Conservation (phyloP, 2,888 invertebrate species). For the Netelia virgata region DNA sequence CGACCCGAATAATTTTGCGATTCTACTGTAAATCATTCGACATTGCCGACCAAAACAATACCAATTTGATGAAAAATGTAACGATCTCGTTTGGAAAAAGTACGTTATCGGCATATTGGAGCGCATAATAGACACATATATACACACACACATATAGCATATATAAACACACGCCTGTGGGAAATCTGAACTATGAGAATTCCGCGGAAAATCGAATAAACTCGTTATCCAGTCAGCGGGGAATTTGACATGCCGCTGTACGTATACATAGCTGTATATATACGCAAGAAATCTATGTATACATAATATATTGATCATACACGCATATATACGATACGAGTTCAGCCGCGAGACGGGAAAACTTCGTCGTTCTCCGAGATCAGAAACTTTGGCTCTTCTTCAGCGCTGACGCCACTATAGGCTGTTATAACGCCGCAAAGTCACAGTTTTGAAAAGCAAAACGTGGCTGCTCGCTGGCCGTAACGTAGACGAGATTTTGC, state of each 20-base stretch:
- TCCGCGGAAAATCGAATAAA: constrained; percentile 32
- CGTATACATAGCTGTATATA: not conserved
- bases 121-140: not conserved
- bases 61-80: no score
- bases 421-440: not conserved
- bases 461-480: constrained; percentile 13
- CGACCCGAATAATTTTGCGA: no score
- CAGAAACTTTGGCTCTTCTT: constrained; percentile 59
- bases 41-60: no score
- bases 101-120: not conserved
- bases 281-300: constrained; percentile 16
- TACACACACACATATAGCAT: not conserved
- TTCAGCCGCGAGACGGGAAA: constrained; percentile 45
- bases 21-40: no score
- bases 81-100: not conserved
- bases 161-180: not conserved
- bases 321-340: not conserved
- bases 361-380: constrained; percentile 64
- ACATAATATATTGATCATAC: not conserved
- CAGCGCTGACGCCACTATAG: constrained; percentile 18
- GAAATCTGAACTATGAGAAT: constrained; percentile 19
- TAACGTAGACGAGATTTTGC: constrained; percentile 17
- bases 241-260: constrained; percentile 42
- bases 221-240: constrained; percentile 44
- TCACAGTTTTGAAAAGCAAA: not conserved